These are phyloP conservation scores for Butastur rufipennis DNA, from an alignment of 2,113 vertebrate genomes.

Conservation along the genomic window DNA sequence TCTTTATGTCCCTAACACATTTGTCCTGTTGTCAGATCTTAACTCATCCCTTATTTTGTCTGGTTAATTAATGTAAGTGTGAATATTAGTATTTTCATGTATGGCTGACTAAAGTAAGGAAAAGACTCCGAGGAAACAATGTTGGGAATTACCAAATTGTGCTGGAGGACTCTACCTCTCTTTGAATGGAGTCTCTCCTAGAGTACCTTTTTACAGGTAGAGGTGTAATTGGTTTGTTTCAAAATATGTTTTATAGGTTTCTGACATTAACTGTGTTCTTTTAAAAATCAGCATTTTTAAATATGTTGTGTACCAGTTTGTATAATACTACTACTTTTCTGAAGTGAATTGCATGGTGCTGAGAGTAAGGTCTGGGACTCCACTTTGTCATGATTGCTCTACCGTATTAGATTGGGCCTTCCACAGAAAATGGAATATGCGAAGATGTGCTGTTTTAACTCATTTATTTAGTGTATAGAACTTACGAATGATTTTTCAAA, in stretches of 20 bases:
- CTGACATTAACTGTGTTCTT: background rate
- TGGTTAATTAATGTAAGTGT: background rate
- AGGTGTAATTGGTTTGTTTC: background rate
- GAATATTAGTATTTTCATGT: background rate
- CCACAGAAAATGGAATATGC: rapidly evolving
- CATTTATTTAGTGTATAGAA: background rate
- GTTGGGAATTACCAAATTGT: background rate
- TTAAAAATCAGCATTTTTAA: background rate
- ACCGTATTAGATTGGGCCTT: background rate
- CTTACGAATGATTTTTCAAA: background rate
- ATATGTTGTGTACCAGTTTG: background rate
- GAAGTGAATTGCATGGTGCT: background rate
- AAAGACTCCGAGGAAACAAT: background rate
- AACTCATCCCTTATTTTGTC: background rate
- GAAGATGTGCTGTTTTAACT: background rate
- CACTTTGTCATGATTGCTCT: background rate
- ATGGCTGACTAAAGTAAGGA: background rate
- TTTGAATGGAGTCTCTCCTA: background rate
- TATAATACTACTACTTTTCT: background rate
- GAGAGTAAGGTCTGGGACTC: background rate
- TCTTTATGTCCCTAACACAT: background rate
- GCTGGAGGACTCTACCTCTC: background rate
- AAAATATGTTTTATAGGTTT: background rate
- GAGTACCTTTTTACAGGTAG: background rate
- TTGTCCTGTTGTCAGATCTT: background rate